phyloP scores from a whole-genome alignment of 2,113 vertebrate genomes.

The Seriola quinqueradiata region DNA sequence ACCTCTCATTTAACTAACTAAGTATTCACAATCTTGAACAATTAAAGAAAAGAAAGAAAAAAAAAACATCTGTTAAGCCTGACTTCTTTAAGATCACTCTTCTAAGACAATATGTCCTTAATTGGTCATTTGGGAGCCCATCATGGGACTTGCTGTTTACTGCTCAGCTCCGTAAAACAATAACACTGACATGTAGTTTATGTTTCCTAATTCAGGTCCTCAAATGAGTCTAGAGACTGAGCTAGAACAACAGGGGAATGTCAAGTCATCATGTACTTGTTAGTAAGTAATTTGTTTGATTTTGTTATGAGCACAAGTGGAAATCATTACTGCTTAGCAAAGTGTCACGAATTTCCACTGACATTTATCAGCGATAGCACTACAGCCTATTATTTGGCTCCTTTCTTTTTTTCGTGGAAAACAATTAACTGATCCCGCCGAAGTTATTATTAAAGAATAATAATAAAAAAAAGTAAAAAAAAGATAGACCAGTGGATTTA shows the following conservation, averaged over 20 bases:
- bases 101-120: conserved; percentile 72
- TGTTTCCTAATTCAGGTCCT: conserved; percentile 55
- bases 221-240: conserved; percentile 60
- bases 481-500: neutral
- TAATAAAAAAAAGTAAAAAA: too few species aligned
- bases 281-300: conserved; percentile 69
- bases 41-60: neutral
- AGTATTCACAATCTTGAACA: neutral
- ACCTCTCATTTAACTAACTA: conserved; percentile 8
- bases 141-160: conserved; percentile 73
- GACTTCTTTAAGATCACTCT: conserved; percentile 53
- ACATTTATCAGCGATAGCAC: conserved; percentile 41
- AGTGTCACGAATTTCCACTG: conserved; percentile 49
- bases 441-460: neutral
- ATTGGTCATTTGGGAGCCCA: conserved; percentile 82
- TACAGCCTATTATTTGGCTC: conserved; percentile 12
- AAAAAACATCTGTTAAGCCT: conserved; percentile 46
- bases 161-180: conserved; percentile 71
- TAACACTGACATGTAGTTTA: conserved; percentile 65
- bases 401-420: conserved; percentile 19
- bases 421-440: conserved; percentile 29
- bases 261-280: conserved; percentile 67
- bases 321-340: conserved; percentile 56
- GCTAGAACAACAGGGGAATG: conserved; percentile 53
- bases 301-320: conserved; percentile 60